These are phyloP conservation scores for Pteria penguin DNA, from an alignment of 2,888 invertebrate genomes.

Conservation along the genomic window DNA sequence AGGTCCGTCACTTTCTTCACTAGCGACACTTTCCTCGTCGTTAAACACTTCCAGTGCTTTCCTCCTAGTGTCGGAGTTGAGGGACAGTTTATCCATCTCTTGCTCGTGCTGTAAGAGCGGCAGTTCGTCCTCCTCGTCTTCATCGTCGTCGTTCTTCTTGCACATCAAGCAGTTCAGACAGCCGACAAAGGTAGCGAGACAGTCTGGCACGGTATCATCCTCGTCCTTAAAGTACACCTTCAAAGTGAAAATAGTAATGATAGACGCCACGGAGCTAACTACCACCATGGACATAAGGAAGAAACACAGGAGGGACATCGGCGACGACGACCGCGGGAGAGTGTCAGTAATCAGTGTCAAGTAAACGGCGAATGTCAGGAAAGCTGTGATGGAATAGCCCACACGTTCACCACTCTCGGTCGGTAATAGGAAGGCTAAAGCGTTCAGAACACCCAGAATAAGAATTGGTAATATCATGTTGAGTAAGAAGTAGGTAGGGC, in stretches of 20 bases:
- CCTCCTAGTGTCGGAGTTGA: background rate
- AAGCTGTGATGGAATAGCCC: constrained; percentile 32
- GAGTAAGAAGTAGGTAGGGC: constrained; percentile 26
- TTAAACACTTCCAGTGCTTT: background rate
- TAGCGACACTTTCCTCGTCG: background rate
- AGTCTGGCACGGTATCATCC: constrained; percentile 23
- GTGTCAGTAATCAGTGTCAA: constrained; percentile 34
- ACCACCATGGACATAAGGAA: constrained; percentile 39
- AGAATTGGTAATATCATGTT: constrained; percentile 35
- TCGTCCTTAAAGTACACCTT: constrained; percentile 37
- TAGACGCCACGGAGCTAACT: constrained; percentile 27
- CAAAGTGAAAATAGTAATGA: constrained; percentile 37
- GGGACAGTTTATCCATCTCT: background rate
- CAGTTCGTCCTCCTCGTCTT: constrained; percentile 18
- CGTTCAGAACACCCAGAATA: constrained; percentile 29
- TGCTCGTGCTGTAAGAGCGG: no score
- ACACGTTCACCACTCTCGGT: constrained; percentile 37
- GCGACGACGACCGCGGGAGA: constrained; percentile 33
- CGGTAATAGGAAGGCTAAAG: constrained; percentile 40
- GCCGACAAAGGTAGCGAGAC: constrained; percentile 21
- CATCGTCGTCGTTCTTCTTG: constrained; percentile 14
- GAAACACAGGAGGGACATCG: constrained; percentile 33
- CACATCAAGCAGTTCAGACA: constrained; percentile 35
- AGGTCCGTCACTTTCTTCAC: constrained; percentile 10
- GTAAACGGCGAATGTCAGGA: constrained; percentile 42